These are phyloP conservation scores for human DNA, from an alignment of 2,113 vertebrate species.

Conservation along the genomic window DNA sequence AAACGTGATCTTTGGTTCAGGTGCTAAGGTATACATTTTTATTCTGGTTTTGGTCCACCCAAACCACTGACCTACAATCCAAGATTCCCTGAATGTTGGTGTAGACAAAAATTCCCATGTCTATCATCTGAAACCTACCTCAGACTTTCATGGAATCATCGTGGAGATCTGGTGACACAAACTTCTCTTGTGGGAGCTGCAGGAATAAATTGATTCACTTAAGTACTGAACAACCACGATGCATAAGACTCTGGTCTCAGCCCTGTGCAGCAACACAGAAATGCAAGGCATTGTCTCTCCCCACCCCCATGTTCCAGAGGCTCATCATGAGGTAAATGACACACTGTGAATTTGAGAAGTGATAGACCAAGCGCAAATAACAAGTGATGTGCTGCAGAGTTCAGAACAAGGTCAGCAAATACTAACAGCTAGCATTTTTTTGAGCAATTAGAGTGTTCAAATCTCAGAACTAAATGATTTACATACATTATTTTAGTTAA, in stretches of 20 bases:
- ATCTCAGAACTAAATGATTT: background rate
- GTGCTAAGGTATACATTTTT: background rate
- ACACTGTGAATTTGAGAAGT: background rate
- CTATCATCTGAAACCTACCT: background rate
- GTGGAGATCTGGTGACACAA: background rate
- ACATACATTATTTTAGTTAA: background rate
- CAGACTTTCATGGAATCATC: background rate
- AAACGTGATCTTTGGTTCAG: background rate
- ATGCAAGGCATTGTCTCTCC: no score
- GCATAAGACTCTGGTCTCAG: background rate
- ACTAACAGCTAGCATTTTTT: background rate
- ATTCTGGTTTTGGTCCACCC: background rate
- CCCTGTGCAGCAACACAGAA: rapidly evolving
- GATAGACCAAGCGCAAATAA: background rate
- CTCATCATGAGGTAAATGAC: background rate
- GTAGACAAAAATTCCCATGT: background rate
- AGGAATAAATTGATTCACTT: background rate
- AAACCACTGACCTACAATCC: background rate
- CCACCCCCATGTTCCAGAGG: background rate
- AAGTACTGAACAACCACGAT: background rate
- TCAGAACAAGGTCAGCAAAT: background rate
- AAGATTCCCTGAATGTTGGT: background rate
- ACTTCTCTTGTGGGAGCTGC: background rate
- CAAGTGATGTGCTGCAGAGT: background rate
- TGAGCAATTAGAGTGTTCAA: background rate